phyloP scores from a whole-genome alignment of 1,140 invertebrate genomes.

The Drosophila azteca region DNA sequence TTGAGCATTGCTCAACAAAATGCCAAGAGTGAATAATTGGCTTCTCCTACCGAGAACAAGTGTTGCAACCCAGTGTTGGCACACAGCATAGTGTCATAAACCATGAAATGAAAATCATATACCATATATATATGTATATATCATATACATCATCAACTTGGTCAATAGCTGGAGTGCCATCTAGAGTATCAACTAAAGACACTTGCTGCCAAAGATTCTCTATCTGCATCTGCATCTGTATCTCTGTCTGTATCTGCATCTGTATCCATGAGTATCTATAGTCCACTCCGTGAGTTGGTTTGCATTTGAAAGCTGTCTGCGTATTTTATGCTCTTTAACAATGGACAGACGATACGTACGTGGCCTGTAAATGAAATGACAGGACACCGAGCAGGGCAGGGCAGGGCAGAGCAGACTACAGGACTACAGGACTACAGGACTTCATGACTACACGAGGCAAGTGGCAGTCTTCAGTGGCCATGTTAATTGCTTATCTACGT shows the following conservation, averaged over 20 bases:
- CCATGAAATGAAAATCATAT: no score
- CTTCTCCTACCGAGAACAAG: no score
- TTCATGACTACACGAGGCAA: neutral
- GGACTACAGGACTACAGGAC: no score
- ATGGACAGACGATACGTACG: slow-evolving; percentile 66
- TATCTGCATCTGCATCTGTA: slow-evolving; percentile 3
- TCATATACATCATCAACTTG: slow-evolving; percentile 7
- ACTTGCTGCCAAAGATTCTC: no score
- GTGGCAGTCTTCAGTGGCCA: slow-evolving; percentile 32
- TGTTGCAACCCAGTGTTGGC: no score
- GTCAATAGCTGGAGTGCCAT: slow-evolving; percentile 7
- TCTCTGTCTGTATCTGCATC: slow-evolving; percentile 32
- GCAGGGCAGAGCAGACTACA: slow-evolving; percentile 1
- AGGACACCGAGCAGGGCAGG: slow-evolving; percentile 17
- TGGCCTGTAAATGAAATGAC: slow-evolving; percentile 66
- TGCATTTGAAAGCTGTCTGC: slow-evolving; percentile 69
- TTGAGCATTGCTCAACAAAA: no score
- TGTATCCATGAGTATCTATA: slow-evolving; percentile 11
- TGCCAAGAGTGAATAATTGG: no score
- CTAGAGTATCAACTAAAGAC: neutral
- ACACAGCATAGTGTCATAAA: no score
- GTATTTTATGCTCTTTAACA: slow-evolving; percentile 70
- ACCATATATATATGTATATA: no score
- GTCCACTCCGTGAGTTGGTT: slow-evolving; percentile 10
- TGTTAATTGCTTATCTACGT: slow-evolving; percentile 84